Evolutionary conservation across 2,888 invertebrate species (phyloP).

Genomic region (Crepidodera aurea): DNA sequence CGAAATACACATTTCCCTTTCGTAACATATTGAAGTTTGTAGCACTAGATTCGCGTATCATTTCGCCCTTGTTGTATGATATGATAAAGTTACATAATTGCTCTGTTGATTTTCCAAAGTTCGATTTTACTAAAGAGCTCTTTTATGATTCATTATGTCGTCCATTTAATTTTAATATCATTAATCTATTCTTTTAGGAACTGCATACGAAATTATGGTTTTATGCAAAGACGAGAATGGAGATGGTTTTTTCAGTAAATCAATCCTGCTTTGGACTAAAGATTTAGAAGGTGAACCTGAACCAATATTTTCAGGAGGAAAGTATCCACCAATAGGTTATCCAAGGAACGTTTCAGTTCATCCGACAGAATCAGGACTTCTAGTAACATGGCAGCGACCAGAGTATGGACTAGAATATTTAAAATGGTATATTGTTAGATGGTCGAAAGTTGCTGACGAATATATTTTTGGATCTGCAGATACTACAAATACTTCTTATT

Average conservation of each 20-base stretch:
- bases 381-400: conserved; percentile 79
- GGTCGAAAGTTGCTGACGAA: conserved; percentile 70
- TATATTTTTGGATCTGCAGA: conserved; percentile 72
- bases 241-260: conserved; percentile 90
- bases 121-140: no score
- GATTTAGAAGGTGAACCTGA: conserved; percentile 52
- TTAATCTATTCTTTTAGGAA: no score
- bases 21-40: no score
- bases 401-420: conserved; percentile 66
- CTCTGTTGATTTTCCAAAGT: no score
- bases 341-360: conserved; percentile 76
- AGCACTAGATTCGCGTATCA: no score
- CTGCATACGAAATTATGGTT: conserved; percentile 91
- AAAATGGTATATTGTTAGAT: conserved; percentile 72
- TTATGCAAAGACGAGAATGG: conserved; percentile 86
- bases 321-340: conserved; percentile 63
- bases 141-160: no score
- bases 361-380: conserved; percentile 76
- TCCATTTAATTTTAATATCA: no score
- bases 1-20: no score
- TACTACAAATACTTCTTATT: conserved; percentile 74
- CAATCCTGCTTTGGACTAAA: conserved; percentile 77
- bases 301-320: conserved; percentile 35
- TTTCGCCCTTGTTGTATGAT: no score
- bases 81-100: no score